Percentiles rank a stretch among this genome's conserved stretches.
These are phyloP conservation scores for Threskiornis aethiopicus DNA, from an alignment of 2,797 vertebrate genomes.

Conservation along the genomic window DNA sequence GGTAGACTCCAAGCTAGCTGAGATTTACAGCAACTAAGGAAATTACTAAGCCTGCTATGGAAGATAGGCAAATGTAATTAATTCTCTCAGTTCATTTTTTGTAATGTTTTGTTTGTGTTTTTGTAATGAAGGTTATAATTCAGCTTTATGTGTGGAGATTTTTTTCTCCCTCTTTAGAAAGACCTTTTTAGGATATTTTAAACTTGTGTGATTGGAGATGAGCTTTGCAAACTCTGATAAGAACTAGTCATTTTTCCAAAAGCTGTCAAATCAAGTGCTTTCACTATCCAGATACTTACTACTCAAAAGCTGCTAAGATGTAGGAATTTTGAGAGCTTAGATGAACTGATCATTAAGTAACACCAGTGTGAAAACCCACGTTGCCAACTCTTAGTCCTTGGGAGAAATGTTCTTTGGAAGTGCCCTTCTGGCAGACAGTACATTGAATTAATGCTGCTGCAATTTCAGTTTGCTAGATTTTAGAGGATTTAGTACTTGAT, in stretches of 20 bases:
- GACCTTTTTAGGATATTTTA: background rate
- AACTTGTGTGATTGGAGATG: background rate
- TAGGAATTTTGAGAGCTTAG: background rate
- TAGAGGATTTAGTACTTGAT: background rate
- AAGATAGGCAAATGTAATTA: background rate
- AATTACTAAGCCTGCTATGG: background rate
- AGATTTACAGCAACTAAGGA: background rate
- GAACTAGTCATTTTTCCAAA: background rate
- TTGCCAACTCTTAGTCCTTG: background rate
- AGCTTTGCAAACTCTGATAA: background rate
- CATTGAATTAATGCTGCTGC: background rate
- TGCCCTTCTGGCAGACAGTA: background rate
- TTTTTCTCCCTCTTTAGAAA: background rate
- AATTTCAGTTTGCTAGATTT: background rate
- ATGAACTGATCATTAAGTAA: background rate
- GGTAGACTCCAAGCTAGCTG: background rate
- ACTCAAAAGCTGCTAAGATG: background rate
- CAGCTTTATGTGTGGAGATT: background rate
- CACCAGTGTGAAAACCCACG: background rate
- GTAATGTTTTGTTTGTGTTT: background rate
- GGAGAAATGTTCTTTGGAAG: background rate
- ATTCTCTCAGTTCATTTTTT: background rate
- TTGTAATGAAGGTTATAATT: background rate
- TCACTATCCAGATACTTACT: background rate
- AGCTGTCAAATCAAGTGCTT: background rate